Base-by-base conservation (phyloP, 2,888 invertebrate species). In the Xylocampa areola region DNA sequence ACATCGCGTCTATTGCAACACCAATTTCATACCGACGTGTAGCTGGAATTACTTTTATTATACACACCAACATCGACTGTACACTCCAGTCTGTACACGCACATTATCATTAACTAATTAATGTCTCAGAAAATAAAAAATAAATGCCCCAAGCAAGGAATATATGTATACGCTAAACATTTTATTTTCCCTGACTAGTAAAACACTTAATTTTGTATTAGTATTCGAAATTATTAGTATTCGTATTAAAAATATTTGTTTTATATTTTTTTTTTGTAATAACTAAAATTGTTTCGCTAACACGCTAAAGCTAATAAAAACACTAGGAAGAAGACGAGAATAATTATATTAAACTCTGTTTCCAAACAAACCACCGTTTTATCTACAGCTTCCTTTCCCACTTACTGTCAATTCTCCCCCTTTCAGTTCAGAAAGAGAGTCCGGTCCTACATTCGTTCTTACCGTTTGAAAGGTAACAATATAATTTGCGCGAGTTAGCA, bases 41-140 rank as follows among this genome's bases (percentile, higher is more conserved):
- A 78, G 77, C 81, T 76, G 54, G 68, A 78, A 83, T 82, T 80
- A 76, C 77, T 80, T 82, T 82, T 81, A 84, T 80, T 80, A 80
- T 74, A 72, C 68, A 70, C 58, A 58, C 63, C 57, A 41, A 72
- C 55, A 70, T 57, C 51, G 54, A 40, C 64, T 45, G 40, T 61
- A 44, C 50, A 35, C 37, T 48, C 41, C 60, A 73, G 49, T 33
- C 37, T 51, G 57, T 44, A 62, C 44, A 14, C 21, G 60, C 58
- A n/a, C 49, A 66, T 57, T 70, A 49, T 47, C 49, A 66, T 50
- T 43, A 65, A 37, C 41, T 14, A 23, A 25, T 16, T 21, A 65
- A 23, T 14, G 5, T 21, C 33, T 19, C 30, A n/a, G 10, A 19
- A 44, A 50, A 14, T 5, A 11, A 37, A n/a, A n/a, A n/a, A n/a